Conservation (phyloP, 2,888 invertebrate genomes). For the Luperina nickerlii region DNA sequence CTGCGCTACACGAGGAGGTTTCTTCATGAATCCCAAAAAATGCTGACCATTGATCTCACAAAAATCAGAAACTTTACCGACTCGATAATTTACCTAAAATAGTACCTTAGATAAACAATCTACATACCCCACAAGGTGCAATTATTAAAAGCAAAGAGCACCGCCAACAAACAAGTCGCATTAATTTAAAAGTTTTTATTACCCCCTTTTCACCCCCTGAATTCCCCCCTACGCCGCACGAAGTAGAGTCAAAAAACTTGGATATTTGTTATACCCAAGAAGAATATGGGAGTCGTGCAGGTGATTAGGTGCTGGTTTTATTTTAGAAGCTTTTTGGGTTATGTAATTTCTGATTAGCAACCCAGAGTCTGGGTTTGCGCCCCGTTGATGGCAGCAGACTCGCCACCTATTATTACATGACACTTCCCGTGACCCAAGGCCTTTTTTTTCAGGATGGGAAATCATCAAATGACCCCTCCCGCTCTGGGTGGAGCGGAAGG, state of each 20-base stretch:
- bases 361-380: background rate
- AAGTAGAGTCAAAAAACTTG: constrained; percentile 57
- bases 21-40: too few species aligned
- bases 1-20: too few species aligned
- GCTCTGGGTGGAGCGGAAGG: too few species aligned
- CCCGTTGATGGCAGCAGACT: background rate
- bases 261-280: constrained; percentile 63
- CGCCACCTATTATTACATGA: too few species aligned
- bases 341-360: background rate
- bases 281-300: constrained; percentile 55
- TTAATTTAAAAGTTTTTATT: constrained; percentile 74
- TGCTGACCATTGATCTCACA: background rate
- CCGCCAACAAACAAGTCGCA: constrained; percentile 79
- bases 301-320: background rate
- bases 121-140: constrained; percentile 51
- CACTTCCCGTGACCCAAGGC: too few species aligned
- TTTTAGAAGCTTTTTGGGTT: background rate
- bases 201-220: constrained; percentile 29
- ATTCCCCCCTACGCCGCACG: constrained; percentile 25
- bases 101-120: background rate
- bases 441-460: too few species aligned
- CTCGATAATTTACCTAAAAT: constrained; percentile 3
- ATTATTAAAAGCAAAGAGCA: constrained; percentile 68
- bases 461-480: too few species aligned
- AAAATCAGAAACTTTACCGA: constrained; percentile 1